These are phyloP conservation scores for Hirundichthys speculiger DNA, from an alignment of 2,113 vertebrate species.

Conservation along the genomic window DNA sequence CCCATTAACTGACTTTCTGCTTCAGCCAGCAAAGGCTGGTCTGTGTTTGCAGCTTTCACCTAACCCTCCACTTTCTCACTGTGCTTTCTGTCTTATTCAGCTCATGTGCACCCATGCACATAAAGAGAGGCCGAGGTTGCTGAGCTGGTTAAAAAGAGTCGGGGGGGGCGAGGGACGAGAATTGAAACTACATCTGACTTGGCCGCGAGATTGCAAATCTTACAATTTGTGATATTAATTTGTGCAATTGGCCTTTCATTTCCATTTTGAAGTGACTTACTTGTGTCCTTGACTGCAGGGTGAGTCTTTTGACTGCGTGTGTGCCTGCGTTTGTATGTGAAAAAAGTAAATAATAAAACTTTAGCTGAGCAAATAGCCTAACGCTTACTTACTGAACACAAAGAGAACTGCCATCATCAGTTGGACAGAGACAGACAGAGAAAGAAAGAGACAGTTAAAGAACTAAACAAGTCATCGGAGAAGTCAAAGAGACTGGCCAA, in stretches of 20 bases:
- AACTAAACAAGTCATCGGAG: slow-evolving; percentile 40
- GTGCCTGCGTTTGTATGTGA: not conserved
- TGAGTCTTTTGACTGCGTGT: not conserved
- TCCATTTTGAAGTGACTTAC: slow-evolving; percentile 54
- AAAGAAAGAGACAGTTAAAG: slow-evolving; percentile 28
- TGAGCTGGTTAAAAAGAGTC: slow-evolving; percentile 35
- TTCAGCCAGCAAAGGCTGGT: slow-evolving; percentile 41
- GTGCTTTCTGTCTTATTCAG: slow-evolving; percentile 43
- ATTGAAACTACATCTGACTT: slow-evolving; percentile 49
- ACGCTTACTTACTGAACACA: slow-evolving; percentile 40
- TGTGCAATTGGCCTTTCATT: slow-evolving; percentile 60
- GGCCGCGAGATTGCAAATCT: slow-evolving; percentile 46
- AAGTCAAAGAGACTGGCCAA: slow-evolving; percentile 35
- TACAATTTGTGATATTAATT: slow-evolving; percentile 51
- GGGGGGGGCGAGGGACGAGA: slow-evolving; percentile 16
- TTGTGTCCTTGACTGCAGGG: slow-evolving; percentile 15
- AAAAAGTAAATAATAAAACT: slow-evolving; percentile 25
- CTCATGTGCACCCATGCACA: slow-evolving; percentile 46
- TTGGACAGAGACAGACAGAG: not conserved
- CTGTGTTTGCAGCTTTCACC: slow-evolving; percentile 44
- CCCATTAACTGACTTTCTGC: slow-evolving; percentile 29
- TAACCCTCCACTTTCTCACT: slow-evolving; percentile 29
- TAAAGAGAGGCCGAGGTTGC: slow-evolving; percentile 35
- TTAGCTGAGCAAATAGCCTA: slow-evolving; percentile 24
- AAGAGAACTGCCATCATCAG: slow-evolving; percentile 19